Evolutionary conservation across 2,888 invertebrate genomes (phyloP).

Genomic region (Drosophila meridionalis): DNA sequence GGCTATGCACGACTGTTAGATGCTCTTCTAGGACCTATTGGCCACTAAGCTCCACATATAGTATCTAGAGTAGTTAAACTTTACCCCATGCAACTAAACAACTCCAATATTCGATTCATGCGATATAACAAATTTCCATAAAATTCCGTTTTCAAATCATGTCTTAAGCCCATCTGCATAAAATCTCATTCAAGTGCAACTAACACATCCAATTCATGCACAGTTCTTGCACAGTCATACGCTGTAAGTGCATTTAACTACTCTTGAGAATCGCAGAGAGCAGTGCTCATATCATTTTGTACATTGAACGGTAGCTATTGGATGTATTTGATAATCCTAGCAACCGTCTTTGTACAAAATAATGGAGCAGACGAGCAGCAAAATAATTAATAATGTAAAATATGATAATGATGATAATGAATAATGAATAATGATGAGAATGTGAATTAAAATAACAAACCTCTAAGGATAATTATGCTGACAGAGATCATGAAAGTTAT

Average conservation of each 20-base stretch:
- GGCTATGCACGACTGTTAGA: not conserved
- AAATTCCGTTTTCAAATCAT: not conserved
- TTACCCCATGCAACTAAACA: not conserved
- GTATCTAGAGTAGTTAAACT: not conserved
- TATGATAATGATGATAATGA: not conserved
- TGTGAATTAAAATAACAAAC: not conserved
- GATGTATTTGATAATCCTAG: conserved; percentile 46
- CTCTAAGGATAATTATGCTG: not conserved
- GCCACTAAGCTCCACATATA: not conserved
- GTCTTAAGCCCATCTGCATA: not conserved
- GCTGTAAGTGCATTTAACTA: too few relatives aligned
- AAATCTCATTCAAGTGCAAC: not conserved
- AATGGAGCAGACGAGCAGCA: conserved; percentile 23
- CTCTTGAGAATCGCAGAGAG: conserved; percentile 15
- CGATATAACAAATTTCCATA: not conserved
- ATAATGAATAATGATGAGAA: not conserved
- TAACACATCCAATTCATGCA: not conserved
- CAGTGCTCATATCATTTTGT: conserved; percentile 33
- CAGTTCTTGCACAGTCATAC: not conserved
- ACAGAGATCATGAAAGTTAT: not conserved
- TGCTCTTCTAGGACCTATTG: conserved; percentile 13
- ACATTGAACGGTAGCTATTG: conserved; percentile 42
- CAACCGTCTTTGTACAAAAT: conserved; percentile 43
- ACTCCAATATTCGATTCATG: not conserved
- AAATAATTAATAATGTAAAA: not conserved